Base-by-base conservation (phyloP, 2,797 vertebrate genomes). In the Ammospiza maritima region DNA sequence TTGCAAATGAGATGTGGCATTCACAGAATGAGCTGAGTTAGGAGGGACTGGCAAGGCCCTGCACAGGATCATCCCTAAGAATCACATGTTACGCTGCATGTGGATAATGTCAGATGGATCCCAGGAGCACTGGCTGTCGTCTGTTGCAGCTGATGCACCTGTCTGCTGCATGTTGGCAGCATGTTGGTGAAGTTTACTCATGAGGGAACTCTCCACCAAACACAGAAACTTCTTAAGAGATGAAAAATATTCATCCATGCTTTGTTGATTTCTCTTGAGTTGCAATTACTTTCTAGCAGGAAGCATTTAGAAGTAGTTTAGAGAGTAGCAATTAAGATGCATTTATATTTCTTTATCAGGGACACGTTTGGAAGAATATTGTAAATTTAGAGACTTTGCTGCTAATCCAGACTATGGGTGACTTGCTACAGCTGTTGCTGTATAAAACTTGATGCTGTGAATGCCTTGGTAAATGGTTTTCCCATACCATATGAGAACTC, bases 31-130 rank as follows among this genome's bases (percentile, higher is more conserved):
- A 48, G 7, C 6, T 42, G 53, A 45, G 6, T 5, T 54, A 27
- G 32, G 54, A 44, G 19, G 13, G 13, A 44, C 13, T 48, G 7
- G 3, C 10, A 26, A 48, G 42, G 40, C 13, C 40, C 30, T 47
- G 25, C 56, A 22, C 20, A 70, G 40, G 25, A 26, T 20, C 7
- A 10, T 54, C 20, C 14, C 29, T 70, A 40, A 13, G 48, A 26
- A 47, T 61, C 29, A 12, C 47, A 45, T 0, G 0, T 40, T 45
- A 10, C 0, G 0, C 16, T 62, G 22, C 12, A 1, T 16, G 16
- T 70, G n/a, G 58, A 21, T 64, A n/a, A 16, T 0, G 0, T 64
- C 57, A 45, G 44, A 19, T 30, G n/a, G 34, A 36, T 74, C 90
- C 38, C 23, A 48, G 48, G 2, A 53, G 38, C 13, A 13, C 34